Evolutionary conservation across 2,888 invertebrate genomes (phyloP), one percentile per base, ranked within the genome.

Genomic region (Caenorhabditis afra): DNA sequence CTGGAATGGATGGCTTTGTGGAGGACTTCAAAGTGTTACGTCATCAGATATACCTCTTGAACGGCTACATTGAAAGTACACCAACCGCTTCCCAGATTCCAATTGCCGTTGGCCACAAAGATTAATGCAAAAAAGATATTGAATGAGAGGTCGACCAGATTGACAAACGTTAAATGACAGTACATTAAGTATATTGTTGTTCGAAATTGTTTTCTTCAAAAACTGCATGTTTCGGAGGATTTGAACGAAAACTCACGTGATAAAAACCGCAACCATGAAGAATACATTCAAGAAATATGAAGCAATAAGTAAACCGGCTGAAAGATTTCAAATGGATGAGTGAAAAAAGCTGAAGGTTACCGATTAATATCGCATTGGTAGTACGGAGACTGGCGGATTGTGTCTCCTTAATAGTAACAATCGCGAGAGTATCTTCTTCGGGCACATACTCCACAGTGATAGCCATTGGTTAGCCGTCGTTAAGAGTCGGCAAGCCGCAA

Each of bases 1-100:
- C 88, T 88, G 74, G 71, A 85, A 71, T 16, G 14, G 11, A 14
- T 29, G 29, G 39, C 11, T 14, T 22, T 5, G 2, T 10, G 18
- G 2, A 45, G 37, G 7, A 8, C 37, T 5, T 37, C 11, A 5
- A 37, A 5, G 37, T 37, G 5, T 11, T 11, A n/a, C n/a, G n/a
- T n/a, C n/a, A n/a, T n/a, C n/a, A n/a, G n/a, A n/a, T n/a, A n/a
- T 14, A 89, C 88, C 76, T 89, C 83, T 74, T 89, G 89, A 11
- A 85, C 74, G n/a, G 82, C 85, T 10, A 87, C 88, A 58, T 88
- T 87, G 29, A 83, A 70, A 18, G 85, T 78, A 45, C 88, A 88
- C 70, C 85, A 73, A 0, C 68, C 74, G 64, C 70, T 84, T 29
- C 87, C 86, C 58, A 88, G 59, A 1, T 74, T 78, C 88, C 88